Conservation (phyloP, 2,113 vertebrate species). For the Formicarius rufipectus region DNA sequence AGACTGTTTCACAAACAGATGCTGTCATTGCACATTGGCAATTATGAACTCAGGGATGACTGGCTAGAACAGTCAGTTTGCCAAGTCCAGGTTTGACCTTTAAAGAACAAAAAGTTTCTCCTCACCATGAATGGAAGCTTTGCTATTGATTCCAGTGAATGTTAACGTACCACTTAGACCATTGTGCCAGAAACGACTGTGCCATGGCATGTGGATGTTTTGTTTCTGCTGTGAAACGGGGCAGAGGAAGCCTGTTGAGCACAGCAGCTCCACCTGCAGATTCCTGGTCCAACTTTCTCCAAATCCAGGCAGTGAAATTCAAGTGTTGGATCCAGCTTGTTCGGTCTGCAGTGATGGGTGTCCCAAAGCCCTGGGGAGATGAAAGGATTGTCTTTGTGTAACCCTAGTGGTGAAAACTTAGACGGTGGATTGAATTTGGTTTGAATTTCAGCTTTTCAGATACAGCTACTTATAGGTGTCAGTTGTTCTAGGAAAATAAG, state of each 20-base stretch:
- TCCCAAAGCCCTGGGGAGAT: rapidly evolving
- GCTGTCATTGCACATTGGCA: not conserved
- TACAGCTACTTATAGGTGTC: not conserved
- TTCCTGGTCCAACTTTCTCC: not conserved
- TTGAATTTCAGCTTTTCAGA: not conserved
- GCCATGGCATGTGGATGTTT: not conserved
- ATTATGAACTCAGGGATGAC: not conserved
- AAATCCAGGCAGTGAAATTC: not conserved
- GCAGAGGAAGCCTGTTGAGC: not conserved
- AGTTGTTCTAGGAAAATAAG: not conserved
- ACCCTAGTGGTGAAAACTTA: not conserved
- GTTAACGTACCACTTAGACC: not conserved
- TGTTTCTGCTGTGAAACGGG: not conserved
- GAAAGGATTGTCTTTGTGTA: not conserved
- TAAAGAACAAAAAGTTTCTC: slow-evolving; percentile 18
- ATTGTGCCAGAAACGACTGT: not conserved
- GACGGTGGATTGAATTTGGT: not conserved
- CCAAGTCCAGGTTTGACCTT: not conserved
- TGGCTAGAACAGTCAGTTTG: not conserved
- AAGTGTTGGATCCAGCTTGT: not conserved
- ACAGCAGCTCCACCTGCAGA: not conserved
- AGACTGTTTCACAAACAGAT: not conserved
- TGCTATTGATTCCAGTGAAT: not conserved
- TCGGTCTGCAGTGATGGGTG: not conserved
- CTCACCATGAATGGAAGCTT: not conserved